These are phyloP conservation scores for Solenopsis fugax DNA, from an alignment of 1,140 invertebrate genomes.

Conservation along the genomic window DNA sequence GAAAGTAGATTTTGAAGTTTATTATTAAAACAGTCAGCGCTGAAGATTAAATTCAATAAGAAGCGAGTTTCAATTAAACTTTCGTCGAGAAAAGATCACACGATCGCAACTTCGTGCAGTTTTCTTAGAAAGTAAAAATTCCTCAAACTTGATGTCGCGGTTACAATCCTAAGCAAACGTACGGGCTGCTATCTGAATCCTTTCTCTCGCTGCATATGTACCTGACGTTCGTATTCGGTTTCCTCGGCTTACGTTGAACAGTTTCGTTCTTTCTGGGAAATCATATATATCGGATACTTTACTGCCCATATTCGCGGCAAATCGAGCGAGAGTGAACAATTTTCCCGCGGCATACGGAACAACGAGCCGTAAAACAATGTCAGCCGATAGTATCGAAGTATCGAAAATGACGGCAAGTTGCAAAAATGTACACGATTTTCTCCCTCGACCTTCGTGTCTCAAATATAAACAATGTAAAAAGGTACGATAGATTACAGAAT, in stretches of 20 bases:
- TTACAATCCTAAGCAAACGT: constrained; percentile 33
- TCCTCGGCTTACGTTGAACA: constrained; percentile 26
- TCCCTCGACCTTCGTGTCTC: not conserved
- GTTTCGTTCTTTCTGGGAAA: constrained; percentile 40
- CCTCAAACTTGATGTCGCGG: constrained; percentile 3
- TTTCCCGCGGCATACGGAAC: constrained; percentile 47
- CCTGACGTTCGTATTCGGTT: constrained; percentile 40
- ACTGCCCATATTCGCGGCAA: constrained; percentile 53
- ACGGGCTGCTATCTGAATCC: constrained; percentile 37
- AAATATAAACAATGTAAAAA: not conserved
- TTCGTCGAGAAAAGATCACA: not conserved
- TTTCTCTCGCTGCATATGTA: constrained; percentile 13
- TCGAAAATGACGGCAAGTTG: not conserved
- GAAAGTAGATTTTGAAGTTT: constrained; percentile 42
- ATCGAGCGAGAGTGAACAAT: constrained; percentile 65
- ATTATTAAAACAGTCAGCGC: not conserved
- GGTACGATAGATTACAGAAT: not conserved
- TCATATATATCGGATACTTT: constrained; percentile 62
- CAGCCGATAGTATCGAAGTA: constrained; percentile 24
- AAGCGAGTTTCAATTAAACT: constrained; percentile 19
- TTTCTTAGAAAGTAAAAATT: constrained; percentile 39
- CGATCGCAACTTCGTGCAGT: not conserved
- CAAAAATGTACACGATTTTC: constrained; percentile 37
- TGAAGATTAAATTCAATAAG: constrained; percentile 35
- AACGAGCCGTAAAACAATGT: constrained; percentile 64